Evolutionary conservation across 2,113 vertebrate species (phyloP).

Genomic region (Limnothrissa miodon): DNA sequence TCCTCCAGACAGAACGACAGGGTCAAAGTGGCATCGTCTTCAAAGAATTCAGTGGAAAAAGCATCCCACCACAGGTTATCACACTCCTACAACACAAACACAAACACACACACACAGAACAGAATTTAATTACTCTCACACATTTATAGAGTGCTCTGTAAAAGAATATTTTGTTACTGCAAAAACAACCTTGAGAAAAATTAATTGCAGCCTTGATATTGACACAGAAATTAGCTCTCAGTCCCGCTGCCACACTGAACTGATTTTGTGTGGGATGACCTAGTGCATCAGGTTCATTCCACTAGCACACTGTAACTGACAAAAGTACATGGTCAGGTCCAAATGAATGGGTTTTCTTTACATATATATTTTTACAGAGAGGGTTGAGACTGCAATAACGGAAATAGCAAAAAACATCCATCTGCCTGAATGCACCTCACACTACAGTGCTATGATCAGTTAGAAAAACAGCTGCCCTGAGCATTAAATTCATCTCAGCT

Average conservation of each 20-base stretch:
- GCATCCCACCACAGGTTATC: constrained; percentile 99
- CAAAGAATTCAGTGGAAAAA: constrained; percentile 98
- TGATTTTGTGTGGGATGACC: neutral
- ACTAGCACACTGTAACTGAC: neutral
- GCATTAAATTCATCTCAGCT: neutral
- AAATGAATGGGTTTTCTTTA: neutral
- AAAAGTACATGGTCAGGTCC: neutral
- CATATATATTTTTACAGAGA: neutral
- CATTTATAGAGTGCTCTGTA: neutral
- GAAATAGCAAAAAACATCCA: neutral
- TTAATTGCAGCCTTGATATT: neutral
- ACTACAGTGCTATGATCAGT: too few relatives aligned
- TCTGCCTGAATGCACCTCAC: neutral
- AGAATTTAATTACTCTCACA: neutral
- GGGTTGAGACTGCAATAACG: neutral
- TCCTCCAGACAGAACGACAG: constrained; percentile 99
- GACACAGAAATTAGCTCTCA: neutral
- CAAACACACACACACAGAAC: constrained; percentile 76
- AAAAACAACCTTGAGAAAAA: neutral
- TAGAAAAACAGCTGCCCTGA: too few relatives aligned
- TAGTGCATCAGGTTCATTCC: neutral
- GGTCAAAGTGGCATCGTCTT: constrained; percentile 97
- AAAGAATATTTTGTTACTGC: neutral
- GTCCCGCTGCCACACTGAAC: neutral
- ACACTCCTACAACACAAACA: constrained; percentile 80